Evolutionary conservation across 2,797 vertebrate genomes (phyloP).

Genomic region (Bradypodion pumilum): DNA sequence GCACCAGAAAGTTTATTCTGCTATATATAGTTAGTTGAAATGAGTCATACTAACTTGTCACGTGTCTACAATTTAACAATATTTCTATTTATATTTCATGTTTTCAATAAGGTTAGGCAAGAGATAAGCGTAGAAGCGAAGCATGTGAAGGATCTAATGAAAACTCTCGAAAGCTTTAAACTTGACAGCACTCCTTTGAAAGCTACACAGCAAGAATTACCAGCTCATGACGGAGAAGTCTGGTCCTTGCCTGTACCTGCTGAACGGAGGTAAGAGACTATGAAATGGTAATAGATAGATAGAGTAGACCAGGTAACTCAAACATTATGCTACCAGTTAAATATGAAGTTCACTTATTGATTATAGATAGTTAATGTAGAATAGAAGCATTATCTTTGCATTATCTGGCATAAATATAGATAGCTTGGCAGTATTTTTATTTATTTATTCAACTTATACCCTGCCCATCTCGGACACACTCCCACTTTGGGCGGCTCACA

Average conservation of each 20-base stretch:
- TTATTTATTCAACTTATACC: too few relatives aligned
- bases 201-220: constrained; percentile 81
- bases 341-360: not conserved
- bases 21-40: not conserved
- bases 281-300: constrained; percentile 28
- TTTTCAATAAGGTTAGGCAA: constrained; percentile 87
- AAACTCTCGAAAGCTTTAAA: constrained; percentile 92
- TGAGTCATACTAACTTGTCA: not conserved
- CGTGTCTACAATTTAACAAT: constrained; percentile 28
- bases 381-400: not conserved
- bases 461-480: too few relatives aligned
- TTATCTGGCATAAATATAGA: not conserved
- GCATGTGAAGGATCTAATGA: constrained; percentile 94
- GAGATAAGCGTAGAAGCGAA: constrained; percentile 93
- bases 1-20: not conserved
- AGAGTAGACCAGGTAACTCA: not conserved
- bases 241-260: constrained; percentile 87
- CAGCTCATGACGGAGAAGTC: constrained; percentile 84
- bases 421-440: too few relatives aligned
- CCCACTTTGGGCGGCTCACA: too few relatives aligned
- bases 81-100: constrained; percentile 31
- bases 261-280: constrained; percentile 84
- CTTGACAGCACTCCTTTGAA: constrained; percentile 84
- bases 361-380: not conserved
- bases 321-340: not conserved